A percentile compares a stretch with the other conserved stretches of the same genome.
Evolutionary conservation across 2,888 invertebrate genomes (phyloP).

Genomic region (Incurvaria masculella): DNA sequence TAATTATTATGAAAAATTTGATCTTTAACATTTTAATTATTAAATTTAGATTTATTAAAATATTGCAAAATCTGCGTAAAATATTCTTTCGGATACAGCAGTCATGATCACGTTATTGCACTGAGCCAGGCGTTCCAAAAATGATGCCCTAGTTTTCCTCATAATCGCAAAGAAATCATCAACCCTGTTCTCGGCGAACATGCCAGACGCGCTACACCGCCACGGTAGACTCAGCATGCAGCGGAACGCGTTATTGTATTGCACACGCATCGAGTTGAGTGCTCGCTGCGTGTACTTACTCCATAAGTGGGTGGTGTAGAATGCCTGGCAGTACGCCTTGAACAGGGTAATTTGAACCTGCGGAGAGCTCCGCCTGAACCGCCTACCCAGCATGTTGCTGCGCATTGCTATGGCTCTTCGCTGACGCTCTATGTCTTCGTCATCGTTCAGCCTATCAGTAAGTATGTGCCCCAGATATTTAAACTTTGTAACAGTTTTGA

Average conservation of each 20-base stretch:
- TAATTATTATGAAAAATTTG: too few species aligned
- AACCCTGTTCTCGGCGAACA: conserved; percentile 2
- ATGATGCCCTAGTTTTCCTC: too few species aligned
- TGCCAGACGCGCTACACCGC: too few species aligned
- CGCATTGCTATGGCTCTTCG: not conserved
- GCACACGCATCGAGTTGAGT: conserved; percentile 4
- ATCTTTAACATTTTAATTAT: too few species aligned
- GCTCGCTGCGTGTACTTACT: conserved; percentile 3
- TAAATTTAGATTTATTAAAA: too few species aligned
- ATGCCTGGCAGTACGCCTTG: conserved; percentile 4
- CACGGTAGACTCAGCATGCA: conserved; percentile 2
- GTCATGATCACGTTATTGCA: too few species aligned
- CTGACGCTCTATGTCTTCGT: conserved; percentile 1
- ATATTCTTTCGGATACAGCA: too few species aligned
- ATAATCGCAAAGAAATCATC: conserved; percentile 3
- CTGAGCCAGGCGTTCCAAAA: too few species aligned
- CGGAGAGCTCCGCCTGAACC: not conserved
- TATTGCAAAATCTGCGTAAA: too few species aligned
- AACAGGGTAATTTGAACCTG: not conserved
- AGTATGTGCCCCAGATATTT: conserved; percentile 1
- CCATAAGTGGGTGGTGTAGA: conserved; percentile 5
- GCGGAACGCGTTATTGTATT: conserved; percentile 5
- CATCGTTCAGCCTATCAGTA: not conserved
- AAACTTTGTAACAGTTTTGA: not conserved
- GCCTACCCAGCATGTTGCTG: conserved; percentile 2